Base-by-base conservation (phyloP, 2,113 vertebrate genomes). In the Neolamprologus ventralis region DNA sequence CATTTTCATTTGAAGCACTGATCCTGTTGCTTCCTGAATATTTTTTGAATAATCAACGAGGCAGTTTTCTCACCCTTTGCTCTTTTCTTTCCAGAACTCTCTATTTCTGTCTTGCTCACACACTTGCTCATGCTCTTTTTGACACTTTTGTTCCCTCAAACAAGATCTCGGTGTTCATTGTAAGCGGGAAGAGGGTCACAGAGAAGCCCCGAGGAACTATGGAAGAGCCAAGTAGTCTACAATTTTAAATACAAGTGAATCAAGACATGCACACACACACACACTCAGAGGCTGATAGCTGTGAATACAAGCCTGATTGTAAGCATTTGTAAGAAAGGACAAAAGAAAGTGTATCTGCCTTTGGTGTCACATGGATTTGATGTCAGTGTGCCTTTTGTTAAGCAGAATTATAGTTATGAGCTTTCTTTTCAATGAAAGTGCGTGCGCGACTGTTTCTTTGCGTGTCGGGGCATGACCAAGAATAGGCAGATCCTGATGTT, bases 241-340 rank as follows among this genome's bases (percentile, higher is more conserved):
- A 47, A 17, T 88, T 84, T 86, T 6, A 88, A 63, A 84, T 14
- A 26, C 65, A 84, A 85, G 71, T 10, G 31, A 80, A 31, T 2
- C 45, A 49, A 57, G 47, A 87, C 68, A 80, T 8, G 47, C 42
- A 55, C 40, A 47, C 42, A 63, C 40, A 90, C 42, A 90, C 82
- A 83, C 58, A 49, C 54, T 87, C 85, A 87, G 57, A 82, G 35
- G 63, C 7, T 54, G 78, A 81, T 40, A 37, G 31, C 84, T 82
- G 58, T 90, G 91, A 91, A 92, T 88, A 58, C 49, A 53, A 83
- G 58, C 42, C 71, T 91, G 85, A 94, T 92, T 93, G 83, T 90
- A 6, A 71, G 75, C 58, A 81, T 85, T 91, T 94, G 73, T 55
- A 85, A 84, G 88, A 58, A 31, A 65, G 63, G 19, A 87, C 81